Percentiles rank a stretch among this genome's conserved stretches.
Conservation (phyloP, 2,113 vertebrate genomes). For the Serranochromis macrocephalus region DNA sequence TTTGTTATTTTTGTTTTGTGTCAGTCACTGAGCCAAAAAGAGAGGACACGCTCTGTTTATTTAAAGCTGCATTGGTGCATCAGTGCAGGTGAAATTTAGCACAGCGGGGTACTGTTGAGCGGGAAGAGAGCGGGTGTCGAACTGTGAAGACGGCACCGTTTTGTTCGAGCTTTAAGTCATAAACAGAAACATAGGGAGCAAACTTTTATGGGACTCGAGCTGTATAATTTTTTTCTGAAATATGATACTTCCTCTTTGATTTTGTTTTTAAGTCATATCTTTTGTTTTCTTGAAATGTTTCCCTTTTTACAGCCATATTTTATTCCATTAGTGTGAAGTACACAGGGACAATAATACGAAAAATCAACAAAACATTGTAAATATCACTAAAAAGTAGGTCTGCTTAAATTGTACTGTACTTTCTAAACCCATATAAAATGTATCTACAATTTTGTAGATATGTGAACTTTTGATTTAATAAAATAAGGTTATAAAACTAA, state of each 20-base stretch:
- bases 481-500: conserved; percentile 55
- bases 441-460: conserved; percentile 74
- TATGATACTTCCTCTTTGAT: neutral
- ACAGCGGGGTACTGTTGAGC: neutral
- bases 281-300: conserved; percentile 9
- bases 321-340: conserved; percentile 49
- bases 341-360: conserved; percentile 32
- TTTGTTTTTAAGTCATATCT: conserved; percentile 20
- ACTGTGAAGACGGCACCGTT: neutral
- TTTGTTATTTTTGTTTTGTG: neutral
- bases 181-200: neutral
- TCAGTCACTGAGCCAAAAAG: conserved; percentile 42
- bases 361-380: conserved; percentile 42
- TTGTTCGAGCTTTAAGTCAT: conserved; percentile 18
- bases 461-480: conserved; percentile 76
- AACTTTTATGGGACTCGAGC: neutral
- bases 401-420: conserved; percentile 76
- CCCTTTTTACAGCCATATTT: conserved; percentile 46
- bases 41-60: neutral
- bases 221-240: neutral
- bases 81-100: neutral
- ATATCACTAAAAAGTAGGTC: conserved; percentile 63
- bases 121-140: neutral
- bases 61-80: neutral
- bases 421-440: conserved; percentile 68